Conservation (phyloP, 2,113 vertebrate genomes). For the Crotalus helleri region DNA sequence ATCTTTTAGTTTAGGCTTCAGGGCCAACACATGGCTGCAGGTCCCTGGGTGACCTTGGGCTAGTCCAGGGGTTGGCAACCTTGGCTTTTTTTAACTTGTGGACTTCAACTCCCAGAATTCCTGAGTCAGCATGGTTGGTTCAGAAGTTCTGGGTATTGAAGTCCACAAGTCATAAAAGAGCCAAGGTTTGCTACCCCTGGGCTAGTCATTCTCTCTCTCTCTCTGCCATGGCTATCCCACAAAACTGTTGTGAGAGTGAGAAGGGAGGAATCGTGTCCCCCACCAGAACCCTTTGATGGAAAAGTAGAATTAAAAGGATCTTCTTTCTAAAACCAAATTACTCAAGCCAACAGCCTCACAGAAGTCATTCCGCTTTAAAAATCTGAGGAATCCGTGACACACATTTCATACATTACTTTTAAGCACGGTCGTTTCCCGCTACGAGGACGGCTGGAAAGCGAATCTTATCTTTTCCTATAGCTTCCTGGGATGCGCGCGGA, state of each 20-base stretch:
- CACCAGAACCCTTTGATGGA: neutral
- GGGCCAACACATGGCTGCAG: neutral
- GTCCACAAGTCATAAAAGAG: too few species aligned
- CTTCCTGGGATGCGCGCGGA: neutral
- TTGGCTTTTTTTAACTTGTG: too few species aligned
- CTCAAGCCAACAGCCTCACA: neutral
- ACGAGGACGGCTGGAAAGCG: neutral
- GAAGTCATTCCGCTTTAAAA: neutral
- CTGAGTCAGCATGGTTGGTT: too few species aligned
- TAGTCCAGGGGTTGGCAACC: neutral
- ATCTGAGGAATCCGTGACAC: neutral
- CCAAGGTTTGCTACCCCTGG: too few species aligned
- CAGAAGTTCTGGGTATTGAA: too few species aligned
- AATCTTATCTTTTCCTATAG: neutral
- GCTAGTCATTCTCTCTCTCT: neutral
- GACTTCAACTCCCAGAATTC: too few species aligned
- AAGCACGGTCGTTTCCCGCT: neutral
- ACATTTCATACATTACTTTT: neutral
- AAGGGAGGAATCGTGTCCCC: too few species aligned
- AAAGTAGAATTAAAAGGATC: neutral
- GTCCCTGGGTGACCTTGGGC: neutral
- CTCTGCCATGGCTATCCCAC: neutral
- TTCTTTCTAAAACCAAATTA: neutral
- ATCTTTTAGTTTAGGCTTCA: neutral
- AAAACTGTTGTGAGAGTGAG: neutral